Percentiles rank a stretch among this genome's conserved stretches.
phyloP scores from a whole-genome alignment of 2,888 invertebrate species.

The Melangyna quadrimaculata region DNA sequence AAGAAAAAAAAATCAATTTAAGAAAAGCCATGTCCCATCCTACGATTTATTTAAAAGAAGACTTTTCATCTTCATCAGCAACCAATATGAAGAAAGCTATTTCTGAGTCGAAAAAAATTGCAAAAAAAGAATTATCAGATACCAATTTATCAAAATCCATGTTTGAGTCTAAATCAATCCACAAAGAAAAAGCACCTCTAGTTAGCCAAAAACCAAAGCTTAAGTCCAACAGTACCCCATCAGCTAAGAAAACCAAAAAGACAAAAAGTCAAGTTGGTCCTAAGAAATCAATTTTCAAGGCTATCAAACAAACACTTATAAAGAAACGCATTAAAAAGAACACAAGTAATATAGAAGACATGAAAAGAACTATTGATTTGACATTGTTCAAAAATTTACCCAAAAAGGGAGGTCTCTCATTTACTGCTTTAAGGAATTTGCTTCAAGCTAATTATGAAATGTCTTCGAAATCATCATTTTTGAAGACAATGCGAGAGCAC shows the following conservation, averaged over 20 bases:
- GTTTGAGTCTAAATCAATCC: neutral
- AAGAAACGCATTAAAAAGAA: neutral
- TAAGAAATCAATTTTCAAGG: neutral
- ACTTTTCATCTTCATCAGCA: neutral
- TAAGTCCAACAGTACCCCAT: neutral
- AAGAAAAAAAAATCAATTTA: neutral
- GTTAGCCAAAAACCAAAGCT: neutral
- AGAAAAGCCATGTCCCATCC: neutral
- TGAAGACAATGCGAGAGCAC: conserved; percentile 32
- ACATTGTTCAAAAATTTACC: neutral
- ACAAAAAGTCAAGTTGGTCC: neutral
- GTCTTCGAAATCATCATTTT: neutral
- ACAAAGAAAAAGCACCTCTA: neutral
- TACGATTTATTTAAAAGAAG: neutral
- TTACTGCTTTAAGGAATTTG: conserved; percentile 16
- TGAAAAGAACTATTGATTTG: neutral
- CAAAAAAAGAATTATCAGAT: neutral
- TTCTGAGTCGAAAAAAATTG: neutral
- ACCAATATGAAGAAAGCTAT: neutral
- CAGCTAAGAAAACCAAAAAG: neutral
- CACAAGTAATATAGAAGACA: conserved; percentile 2
- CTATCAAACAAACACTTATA: neutral
- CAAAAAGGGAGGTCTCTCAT: neutral
- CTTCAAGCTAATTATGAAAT: neutral
- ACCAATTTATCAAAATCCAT: neutral